A percentile compares a stretch with the other conserved stretches of the same genome.
Conservation (phyloP, 1,140 invertebrate species). For the Dryas iulia region DNA sequence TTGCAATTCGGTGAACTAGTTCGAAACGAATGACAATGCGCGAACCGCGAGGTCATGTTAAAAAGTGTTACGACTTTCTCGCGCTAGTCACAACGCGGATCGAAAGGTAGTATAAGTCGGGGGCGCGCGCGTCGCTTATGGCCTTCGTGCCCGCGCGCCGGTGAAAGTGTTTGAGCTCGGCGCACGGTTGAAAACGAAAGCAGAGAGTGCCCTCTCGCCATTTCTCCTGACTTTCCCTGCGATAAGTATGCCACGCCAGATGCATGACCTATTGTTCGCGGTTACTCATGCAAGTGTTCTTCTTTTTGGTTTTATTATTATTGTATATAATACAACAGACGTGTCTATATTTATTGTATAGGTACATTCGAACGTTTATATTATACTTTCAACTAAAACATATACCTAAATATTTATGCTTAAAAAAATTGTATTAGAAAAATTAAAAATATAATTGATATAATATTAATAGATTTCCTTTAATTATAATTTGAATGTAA, state of each 20-base stretch:
- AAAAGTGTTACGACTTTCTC: constrained; percentile 81
- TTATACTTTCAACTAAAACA: too few relatives aligned
- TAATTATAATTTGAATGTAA: too few relatives aligned
- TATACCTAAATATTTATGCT: too few relatives aligned
- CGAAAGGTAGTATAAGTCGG: constrained; percentile 69
- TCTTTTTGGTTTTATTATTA: constrained; percentile 21
- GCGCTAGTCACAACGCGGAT: constrained; percentile 55
- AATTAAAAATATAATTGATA: constrained; percentile 10
- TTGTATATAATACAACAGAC: too few relatives aligned
- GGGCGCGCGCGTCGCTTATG: constrained; percentile 59
- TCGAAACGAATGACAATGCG: constrained; percentile 71
- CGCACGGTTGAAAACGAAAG: constrained; percentile 78
- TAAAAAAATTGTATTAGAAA: too few relatives aligned
- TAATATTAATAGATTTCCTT: too few relatives aligned
- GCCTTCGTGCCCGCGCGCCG: constrained; percentile 57
- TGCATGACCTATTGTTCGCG: constrained; percentile 66
- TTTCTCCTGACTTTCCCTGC: constrained; percentile 78
- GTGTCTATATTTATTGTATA: too few relatives aligned
- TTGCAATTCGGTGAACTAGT: constrained; percentile 69
- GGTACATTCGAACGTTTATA: too few relatives aligned
- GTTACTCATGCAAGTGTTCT: constrained; percentile 37
- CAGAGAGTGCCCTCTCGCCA: constrained; percentile 76
- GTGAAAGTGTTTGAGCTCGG: constrained; percentile 76
- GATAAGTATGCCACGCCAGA: constrained; percentile 71
- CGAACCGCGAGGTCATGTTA: constrained; percentile 72